Conservation (phyloP, 2,888 invertebrate species). For the Orthosia incerta region DNA sequence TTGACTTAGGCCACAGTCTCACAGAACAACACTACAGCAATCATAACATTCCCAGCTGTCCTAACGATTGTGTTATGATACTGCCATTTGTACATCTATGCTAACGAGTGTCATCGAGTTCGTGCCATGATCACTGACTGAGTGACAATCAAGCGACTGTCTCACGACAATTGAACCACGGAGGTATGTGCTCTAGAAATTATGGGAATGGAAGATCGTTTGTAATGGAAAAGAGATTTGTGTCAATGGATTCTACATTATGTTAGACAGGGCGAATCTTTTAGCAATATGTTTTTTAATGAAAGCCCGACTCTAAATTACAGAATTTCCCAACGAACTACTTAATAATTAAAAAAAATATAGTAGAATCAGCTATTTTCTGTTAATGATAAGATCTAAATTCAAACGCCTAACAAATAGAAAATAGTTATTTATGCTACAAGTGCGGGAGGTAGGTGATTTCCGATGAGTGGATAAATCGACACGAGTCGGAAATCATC, state of each 20-base stretch:
- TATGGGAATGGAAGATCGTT: constrained; percentile 24
- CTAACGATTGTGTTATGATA: constrained; percentile 36
- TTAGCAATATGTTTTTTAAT: too few relatives aligned
- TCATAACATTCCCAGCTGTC: constrained; percentile 29
- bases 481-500: too few relatives aligned
- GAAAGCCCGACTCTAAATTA: neutral
- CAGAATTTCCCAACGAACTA: too few relatives aligned
- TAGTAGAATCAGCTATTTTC: too few relatives aligned
- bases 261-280: neutral
- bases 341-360: too few relatives aligned
- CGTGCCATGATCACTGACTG: constrained; percentile 11
- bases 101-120: constrained; percentile 38
- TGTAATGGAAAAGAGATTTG: constrained; percentile 1
- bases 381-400: too few relatives aligned
- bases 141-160: neutral
- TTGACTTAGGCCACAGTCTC: neutral
- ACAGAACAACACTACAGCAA: neutral
- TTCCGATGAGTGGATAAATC: too few relatives aligned
- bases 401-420: neutral
- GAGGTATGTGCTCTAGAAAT: constrained; percentile 41
- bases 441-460: too few relatives aligned
- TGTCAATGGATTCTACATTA: neutral
- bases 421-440: too few relatives aligned
- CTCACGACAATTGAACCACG: constrained; percentile 25
- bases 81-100: constrained; percentile 48